Conservation (phyloP, 2,797 vertebrate species). For the Onychomys leucogaster region DNA sequence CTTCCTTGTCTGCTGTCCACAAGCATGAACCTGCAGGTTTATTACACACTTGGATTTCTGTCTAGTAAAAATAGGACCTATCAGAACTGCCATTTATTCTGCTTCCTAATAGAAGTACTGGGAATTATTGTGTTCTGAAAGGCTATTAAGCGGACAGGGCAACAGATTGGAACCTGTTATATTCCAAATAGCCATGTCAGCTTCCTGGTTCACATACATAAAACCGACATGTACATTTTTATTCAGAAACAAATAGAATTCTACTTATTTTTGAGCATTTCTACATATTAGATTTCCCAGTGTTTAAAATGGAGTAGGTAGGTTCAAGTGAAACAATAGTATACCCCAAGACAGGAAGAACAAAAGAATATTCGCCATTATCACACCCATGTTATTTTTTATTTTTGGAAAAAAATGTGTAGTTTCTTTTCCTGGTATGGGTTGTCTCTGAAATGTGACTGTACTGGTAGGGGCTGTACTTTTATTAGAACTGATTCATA, state of each 20-base stretch:
- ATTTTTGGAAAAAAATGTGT: slow-evolving; percentile 33
- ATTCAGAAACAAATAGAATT: slow-evolving; percentile 55
- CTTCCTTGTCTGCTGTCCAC: not conserved
- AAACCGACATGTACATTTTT: slow-evolving; percentile 55
- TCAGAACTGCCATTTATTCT: not conserved
- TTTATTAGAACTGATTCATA: slow-evolving; percentile 59
- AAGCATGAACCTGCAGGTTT: not conserved
- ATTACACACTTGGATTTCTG: not conserved
- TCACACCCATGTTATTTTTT: slow-evolving; percentile 30
- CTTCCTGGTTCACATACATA: not conserved
- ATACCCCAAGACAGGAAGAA: slow-evolving; percentile 40
- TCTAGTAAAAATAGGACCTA: not conserved
- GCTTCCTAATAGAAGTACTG: not conserved
- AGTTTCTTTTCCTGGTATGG: slow-evolving; percentile 3
- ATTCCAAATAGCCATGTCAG: slow-evolving; percentile 9
- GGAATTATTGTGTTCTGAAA: not conserved
- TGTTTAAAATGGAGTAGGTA: slow-evolving; percentile 41
- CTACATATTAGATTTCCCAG: slow-evolving; percentile 42
- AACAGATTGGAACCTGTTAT: not conserved
- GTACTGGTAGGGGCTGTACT: slow-evolving; percentile 45
- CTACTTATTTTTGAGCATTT: slow-evolving; percentile 20
- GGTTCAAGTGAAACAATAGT: slow-evolving; percentile 57
- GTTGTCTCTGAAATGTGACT: slow-evolving; percentile 41
- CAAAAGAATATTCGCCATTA: slow-evolving; percentile 55
- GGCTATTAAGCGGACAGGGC: not conserved